Evolutionary conservation across 2,113 vertebrate genomes (phyloP).

Genomic region (Labeo rohita): DNA sequence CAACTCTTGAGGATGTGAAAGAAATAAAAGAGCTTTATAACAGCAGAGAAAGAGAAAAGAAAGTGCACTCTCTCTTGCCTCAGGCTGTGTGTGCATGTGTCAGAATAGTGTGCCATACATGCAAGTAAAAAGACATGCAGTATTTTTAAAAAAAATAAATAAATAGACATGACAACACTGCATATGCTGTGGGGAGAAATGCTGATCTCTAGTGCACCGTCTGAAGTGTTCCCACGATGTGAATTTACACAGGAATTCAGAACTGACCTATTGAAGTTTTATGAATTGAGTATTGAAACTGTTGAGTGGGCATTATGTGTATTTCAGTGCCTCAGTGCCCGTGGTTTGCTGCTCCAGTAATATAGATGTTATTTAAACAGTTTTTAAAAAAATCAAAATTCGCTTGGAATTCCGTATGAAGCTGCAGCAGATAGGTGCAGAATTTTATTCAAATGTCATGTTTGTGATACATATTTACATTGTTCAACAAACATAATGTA

Average conservation of each 20-base stretch:
- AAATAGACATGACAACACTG: conserved; percentile 1
- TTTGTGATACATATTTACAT: neutral
- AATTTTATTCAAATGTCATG: neutral
- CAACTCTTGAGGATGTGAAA: conserved; percentile 32
- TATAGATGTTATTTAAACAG: neutral
- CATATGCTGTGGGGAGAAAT: neutral
- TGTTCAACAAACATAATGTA: neutral
- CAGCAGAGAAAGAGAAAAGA: conserved; percentile 21
- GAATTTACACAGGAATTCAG: conserved; percentile 7
- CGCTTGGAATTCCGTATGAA: neutral
- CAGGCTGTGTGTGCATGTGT: conserved; percentile 9
- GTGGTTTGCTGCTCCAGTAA: neutral
- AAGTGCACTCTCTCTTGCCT: conserved; percentile 25
- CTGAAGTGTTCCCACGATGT: conserved; percentile 19
- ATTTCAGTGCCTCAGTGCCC: neutral
- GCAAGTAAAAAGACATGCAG: neutral
- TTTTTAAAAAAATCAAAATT: neutral
- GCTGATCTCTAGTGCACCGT: conserved; percentile 23
- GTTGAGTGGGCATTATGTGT: conserved; percentile 1
- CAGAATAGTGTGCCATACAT: conserved; percentile 10
- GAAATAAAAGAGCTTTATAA: conserved; percentile 28
- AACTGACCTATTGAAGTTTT: conserved; percentile 30
- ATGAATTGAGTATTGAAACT: conserved; percentile 23
- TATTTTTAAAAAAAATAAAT: neutral
- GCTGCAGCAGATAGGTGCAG: neutral